These are phyloP conservation scores for Ctenosaura bakeri DNA, from an alignment of 2,797 vertebrate genomes.

Conservation along the genomic window DNA sequence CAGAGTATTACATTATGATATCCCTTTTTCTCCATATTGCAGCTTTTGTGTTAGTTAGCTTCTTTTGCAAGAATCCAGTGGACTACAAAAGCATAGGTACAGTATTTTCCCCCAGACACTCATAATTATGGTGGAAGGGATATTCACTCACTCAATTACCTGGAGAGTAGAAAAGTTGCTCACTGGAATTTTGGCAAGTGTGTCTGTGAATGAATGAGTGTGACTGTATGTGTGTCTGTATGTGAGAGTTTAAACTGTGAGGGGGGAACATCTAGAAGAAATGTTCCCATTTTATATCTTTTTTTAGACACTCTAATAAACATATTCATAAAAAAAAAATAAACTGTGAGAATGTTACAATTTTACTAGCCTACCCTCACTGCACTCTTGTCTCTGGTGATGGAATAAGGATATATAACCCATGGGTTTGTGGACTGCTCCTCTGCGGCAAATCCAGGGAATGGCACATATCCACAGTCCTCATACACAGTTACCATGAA, in stretches of 20 bases:
- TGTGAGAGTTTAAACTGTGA: background rate
- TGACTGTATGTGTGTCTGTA: accelerated
- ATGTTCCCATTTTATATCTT: no score
- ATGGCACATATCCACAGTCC: background rate
- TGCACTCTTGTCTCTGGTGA: background rate
- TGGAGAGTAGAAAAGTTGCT: background rate
- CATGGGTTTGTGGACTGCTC: no score
- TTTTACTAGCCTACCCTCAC: background rate
- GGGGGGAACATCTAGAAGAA: no score
- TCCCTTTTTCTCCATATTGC: background rate
- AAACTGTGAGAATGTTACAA: background rate
- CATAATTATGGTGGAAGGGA: background rate
- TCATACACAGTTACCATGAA: background rate
- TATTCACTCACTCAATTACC: background rate
- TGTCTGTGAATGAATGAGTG: background rate
- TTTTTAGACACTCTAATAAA: no score
- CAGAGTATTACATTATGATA: background rate
- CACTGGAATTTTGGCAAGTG: background rate
- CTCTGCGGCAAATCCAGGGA: no score
- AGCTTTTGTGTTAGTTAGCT: background rate
- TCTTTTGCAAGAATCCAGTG: background rate
- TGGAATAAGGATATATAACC: no score
- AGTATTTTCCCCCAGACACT: background rate
- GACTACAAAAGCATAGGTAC: background rate
- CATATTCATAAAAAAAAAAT: no score